phyloP scores from a whole-genome alignment of 2,888 invertebrate species.

The Heliconius sara region DNA sequence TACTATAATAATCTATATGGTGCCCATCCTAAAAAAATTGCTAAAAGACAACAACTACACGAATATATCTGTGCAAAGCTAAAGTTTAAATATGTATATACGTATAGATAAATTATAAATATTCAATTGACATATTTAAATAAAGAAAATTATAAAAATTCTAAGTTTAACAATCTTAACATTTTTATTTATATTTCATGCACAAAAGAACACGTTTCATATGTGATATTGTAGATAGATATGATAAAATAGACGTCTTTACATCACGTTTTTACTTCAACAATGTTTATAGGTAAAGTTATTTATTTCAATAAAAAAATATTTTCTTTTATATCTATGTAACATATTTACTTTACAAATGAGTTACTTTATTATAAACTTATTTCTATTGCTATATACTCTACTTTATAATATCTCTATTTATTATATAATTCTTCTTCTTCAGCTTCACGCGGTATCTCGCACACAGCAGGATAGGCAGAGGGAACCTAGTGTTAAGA shows the following conservation, averaged over 20 bases:
- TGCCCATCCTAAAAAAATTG: too few relatives aligned
- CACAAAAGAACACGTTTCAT: constrained; percentile 11
- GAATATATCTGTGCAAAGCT: too few relatives aligned
- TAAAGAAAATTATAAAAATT: neutral
- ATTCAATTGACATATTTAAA: neutral
- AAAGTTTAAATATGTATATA: too few relatives aligned
- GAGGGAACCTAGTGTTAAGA: too few relatives aligned
- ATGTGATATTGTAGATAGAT: constrained; percentile 2
- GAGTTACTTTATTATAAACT: neutral
- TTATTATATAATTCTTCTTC: too few relatives aligned
- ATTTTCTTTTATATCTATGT: neutral
- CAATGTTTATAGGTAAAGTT: constrained; percentile 5
- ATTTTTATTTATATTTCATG: constrained; percentile 13
- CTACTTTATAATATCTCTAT: too few relatives aligned
- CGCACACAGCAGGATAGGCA: too few relatives aligned
- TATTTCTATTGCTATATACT: neutral
- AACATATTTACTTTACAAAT: neutral
- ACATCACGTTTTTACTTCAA: constrained; percentile 17
- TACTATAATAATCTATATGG: too few relatives aligned
- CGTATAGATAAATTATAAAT: neutral
- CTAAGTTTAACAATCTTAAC: neutral
- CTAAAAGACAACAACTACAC: too few relatives aligned
- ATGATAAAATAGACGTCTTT: constrained; percentile 16
- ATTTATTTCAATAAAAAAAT: neutral
- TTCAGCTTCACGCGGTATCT: too few relatives aligned